These are phyloP conservation scores for Peromyscus leucopus DNA, from an alignment of 2,113 vertebrate species.

Conservation along the genomic window DNA sequence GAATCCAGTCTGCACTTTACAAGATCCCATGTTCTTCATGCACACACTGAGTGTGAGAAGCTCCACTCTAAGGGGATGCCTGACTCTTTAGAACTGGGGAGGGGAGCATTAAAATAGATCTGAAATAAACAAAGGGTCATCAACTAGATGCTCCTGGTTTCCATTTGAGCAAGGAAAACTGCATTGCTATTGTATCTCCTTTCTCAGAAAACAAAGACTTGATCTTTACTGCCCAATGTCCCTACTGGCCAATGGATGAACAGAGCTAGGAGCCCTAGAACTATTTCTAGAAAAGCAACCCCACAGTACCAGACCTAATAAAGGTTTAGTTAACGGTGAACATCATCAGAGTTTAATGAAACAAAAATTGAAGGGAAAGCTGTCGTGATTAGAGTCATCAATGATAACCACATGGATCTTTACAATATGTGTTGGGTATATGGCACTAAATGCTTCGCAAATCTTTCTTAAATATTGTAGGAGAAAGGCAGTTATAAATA, in stretches of 20 bases:
- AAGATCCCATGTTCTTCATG: not conserved
- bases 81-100: not conserved
- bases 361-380: not conserved
- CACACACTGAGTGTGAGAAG: not conserved
- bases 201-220: not conserved
- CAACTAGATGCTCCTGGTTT: not conserved
- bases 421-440: not conserved
- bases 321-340: not conserved
- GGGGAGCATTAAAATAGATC: not conserved
- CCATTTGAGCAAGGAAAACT: not conserved
- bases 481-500: not conserved
- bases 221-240: not conserved
- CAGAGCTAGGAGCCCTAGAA: not conserved
- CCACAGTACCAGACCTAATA: not conserved
- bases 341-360: not conserved
- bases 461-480: not conserved
- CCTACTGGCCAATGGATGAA: not conserved
- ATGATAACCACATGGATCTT: not conserved
- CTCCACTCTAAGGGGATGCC: not conserved
- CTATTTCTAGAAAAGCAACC: not conserved
- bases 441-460: not conserved
- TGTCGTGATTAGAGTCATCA: not conserved
- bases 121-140: not conserved
- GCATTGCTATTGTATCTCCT: not conserved
- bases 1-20: not conserved